These are phyloP conservation scores for Rallus limicola DNA, from an alignment of 2,113 vertebrate species.

Conservation along the genomic window DNA sequence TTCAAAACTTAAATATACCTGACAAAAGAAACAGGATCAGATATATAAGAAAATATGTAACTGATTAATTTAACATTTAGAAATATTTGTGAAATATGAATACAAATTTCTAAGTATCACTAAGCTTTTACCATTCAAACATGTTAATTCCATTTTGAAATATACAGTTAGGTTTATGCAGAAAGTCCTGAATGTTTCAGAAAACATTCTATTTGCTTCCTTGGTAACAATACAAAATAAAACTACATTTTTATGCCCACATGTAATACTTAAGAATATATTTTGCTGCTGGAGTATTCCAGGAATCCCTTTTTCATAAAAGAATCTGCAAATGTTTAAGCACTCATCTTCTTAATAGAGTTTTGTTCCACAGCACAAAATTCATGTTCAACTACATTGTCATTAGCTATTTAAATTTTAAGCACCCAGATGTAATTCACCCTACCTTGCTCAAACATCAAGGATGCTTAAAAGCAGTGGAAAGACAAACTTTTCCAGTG, in stretches of 20 bases:
- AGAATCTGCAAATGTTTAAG: neutral
- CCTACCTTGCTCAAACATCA: neutral
- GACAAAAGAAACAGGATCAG: neutral
- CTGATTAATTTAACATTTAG: neutral
- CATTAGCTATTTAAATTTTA: neutral
- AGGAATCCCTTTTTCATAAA: neutral
- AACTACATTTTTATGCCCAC: neutral
- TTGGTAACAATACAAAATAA: slow-evolving; percentile 34
- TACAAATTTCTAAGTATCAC: neutral
- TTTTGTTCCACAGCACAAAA: too few species aligned
- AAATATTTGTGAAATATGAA: neutral
- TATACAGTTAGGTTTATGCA: neutral
- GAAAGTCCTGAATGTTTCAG: neutral
- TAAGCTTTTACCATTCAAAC: neutral
- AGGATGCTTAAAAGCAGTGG: neutral
- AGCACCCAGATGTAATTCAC: neutral
- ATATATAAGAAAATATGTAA: neutral
- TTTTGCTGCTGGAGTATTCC: neutral
- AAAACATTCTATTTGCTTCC: neutral
- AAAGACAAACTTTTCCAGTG: neutral
- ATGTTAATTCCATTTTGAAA: neutral
- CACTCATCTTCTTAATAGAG: neutral
- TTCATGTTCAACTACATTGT: neutral
- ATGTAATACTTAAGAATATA: neutral
- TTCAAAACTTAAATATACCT: neutral